Evolutionary conservation across 2,797 vertebrate species (phyloP).

Genomic region (Cephalopachus bancanus): DNA sequence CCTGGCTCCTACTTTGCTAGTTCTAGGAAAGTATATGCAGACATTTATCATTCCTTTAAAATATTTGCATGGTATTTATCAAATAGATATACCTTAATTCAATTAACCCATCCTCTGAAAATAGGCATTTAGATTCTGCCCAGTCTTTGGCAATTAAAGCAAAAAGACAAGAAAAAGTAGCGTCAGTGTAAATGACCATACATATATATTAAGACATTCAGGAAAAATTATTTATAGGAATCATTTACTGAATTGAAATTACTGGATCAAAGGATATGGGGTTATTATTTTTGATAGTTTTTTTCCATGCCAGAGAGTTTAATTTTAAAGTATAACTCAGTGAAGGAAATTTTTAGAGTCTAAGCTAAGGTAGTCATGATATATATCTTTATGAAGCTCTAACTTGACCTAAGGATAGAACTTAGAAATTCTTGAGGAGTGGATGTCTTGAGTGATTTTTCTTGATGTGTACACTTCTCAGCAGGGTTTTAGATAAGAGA

Average conservation of each 20-base stretch:
- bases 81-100: not conserved
- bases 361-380: not conserved
- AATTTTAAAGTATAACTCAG: slow-evolving; percentile 49
- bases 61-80: not conserved
- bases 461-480: slow-evolving; percentile 15
- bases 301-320: not conserved
- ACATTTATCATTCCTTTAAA: not conserved
- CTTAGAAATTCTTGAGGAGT: not conserved
- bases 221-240: not conserved
- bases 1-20: not conserved
- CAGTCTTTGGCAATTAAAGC: not conserved
- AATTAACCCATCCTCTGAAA: not conserved
- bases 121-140: not conserved
- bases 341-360: not conserved
- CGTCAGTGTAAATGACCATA: not conserved
- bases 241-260: slow-evolving; percentile 28
- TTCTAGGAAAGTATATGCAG: not conserved
- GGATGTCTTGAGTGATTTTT: slow-evolving; percentile 17
- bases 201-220: not conserved
- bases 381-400: not conserved
- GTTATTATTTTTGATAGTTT: slow-evolving; percentile 41
- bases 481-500: not conserved
- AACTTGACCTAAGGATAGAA: slow-evolving; percentile 22
- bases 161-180: not conserved
- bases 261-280: not conserved